Conservation (phyloP, 2,888 invertebrate species). For the Ormyrus rosae region DNA sequence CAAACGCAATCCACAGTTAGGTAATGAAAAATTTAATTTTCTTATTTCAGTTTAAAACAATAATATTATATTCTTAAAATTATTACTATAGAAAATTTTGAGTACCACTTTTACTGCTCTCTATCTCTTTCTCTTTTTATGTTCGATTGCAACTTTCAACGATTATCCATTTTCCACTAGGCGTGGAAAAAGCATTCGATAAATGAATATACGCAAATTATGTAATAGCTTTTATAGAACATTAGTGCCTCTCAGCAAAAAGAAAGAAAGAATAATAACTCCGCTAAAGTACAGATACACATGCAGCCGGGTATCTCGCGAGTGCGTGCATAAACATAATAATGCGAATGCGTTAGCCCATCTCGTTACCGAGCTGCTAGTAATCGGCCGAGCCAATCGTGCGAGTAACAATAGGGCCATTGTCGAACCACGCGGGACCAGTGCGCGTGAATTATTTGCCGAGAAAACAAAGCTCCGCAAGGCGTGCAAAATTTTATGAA, state of each 20-base stretch:
- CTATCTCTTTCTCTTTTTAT: too few species aligned
- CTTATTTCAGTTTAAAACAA: not conserved
- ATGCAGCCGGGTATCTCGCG: not conserved
- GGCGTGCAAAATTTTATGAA: too few species aligned
- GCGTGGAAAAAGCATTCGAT: too few species aligned
- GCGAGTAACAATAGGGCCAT: constrained; percentile 32
- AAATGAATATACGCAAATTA: too few species aligned
- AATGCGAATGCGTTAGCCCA: constrained; percentile 16
- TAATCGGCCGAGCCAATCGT: constrained; percentile 8
- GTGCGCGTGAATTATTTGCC: constrained; percentile 25
- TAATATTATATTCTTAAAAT: not conserved
- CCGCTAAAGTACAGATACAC: too few species aligned
- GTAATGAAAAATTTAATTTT: constrained; percentile 32
- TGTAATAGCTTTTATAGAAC: too few species aligned
- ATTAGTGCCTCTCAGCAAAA: too few species aligned
- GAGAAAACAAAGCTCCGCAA: constrained; percentile 18
- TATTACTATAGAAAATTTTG: not conserved
- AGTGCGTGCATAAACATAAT: not conserved
- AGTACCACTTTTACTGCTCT: too few species aligned
- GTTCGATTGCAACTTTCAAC: too few species aligned
- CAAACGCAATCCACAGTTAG: constrained; percentile 77
- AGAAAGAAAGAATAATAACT: too few species aligned
- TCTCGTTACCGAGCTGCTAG: not conserved
- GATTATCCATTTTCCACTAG: too few species aligned
- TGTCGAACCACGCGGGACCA: constrained; percentile 24